Conservation (phyloP, 2,113 vertebrate genomes). For the Xerus inauris region DNA sequence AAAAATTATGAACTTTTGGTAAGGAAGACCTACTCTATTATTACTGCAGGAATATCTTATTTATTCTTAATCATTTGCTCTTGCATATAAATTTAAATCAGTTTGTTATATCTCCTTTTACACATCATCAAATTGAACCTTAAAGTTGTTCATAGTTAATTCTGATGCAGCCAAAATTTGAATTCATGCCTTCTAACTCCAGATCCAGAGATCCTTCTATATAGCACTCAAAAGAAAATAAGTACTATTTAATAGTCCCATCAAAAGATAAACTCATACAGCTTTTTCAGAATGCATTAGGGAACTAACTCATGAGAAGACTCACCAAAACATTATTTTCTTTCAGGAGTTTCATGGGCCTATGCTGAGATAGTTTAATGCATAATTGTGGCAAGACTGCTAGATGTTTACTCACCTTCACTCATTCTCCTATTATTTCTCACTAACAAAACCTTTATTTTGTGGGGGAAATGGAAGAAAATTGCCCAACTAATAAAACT, state of each 20-base stretch:
- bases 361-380: neutral
- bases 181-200: neutral
- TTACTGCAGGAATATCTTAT: neutral
- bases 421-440: neutral
- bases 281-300: neutral
- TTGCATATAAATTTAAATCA: slow-evolving; percentile 24
- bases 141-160: neutral
- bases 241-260: neutral
- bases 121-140: neutral
- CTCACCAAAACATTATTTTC: neutral
- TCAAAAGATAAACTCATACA: neutral
- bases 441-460: neutral
- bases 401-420: neutral
- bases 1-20: slow-evolving; percentile 5
- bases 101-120: neutral
- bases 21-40: neutral
- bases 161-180: neutral
- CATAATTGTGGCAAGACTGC: neutral
- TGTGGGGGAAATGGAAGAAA: neutral
- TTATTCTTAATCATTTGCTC: slow-evolving; percentile 24
- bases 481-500: slow-evolving; percentile 45
- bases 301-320: neutral
- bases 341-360: neutral
- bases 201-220: neutral
- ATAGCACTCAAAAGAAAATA: neutral